These are phyloP conservation scores for Ceratosolen solmsi DNA, from an alignment of 1,140 invertebrate genomes.

Conservation along the genomic window DNA sequence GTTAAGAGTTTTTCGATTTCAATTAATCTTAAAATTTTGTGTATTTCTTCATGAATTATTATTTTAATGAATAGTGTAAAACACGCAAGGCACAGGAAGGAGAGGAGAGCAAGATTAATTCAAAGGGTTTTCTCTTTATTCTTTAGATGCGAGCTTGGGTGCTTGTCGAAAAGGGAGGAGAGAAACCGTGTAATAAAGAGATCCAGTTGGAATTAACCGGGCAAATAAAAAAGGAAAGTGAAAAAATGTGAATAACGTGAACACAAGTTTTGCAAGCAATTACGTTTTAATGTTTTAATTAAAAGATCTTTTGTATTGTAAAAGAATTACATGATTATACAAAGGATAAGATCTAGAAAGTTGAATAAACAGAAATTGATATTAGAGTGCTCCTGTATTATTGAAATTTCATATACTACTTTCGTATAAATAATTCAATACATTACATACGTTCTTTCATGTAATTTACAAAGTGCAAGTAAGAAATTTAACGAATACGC, in stretches of 20 bases:
- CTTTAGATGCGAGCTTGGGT: slow-evolving; percentile 7
- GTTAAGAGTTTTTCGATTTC: slow-evolving; percentile 56
- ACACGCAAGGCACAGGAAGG: slow-evolving; percentile 52
- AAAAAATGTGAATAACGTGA: slow-evolving; percentile 4
- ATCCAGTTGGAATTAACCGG: neutral
- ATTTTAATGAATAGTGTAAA: slow-evolving; percentile 45
- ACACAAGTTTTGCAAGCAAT: no score
- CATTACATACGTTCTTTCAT: no score
- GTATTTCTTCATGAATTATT: slow-evolving; percentile 40
- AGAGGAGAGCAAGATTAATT: slow-evolving; percentile 65
- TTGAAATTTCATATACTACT: no score
- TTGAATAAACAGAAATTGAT: no score
- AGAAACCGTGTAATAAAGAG: slow-evolving; percentile 1
- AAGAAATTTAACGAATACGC: no score
- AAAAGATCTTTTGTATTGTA: no score
- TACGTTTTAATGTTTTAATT: no score
- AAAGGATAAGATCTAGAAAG: no score
- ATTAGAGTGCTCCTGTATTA: no score
- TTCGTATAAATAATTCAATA: no score
- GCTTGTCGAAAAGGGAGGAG: slow-evolving; percentile 6
- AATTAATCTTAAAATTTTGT: slow-evolving; percentile 64
- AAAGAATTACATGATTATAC: no score
- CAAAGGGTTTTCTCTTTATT: slow-evolving; percentile 56
- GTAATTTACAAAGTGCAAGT: no score
- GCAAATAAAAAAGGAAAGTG: neutral